A percentile compares a stretch with the other conserved stretches of the same genome.
phyloP scores from a whole-genome alignment of 2,888 invertebrate species.

The Amaurobius ferox region DNA sequence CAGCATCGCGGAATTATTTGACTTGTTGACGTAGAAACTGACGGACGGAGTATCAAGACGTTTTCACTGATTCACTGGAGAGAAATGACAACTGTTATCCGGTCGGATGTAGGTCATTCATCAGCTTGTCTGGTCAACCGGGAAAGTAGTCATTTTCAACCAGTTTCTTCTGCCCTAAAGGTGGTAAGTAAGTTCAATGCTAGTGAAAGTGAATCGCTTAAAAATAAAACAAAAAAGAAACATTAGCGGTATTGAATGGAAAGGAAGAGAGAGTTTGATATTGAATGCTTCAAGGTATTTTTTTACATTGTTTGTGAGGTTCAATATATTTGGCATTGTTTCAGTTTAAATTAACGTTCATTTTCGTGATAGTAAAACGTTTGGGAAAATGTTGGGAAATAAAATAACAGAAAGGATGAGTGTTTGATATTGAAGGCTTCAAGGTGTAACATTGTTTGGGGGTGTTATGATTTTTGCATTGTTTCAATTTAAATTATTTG shows the following conservation, averaged over 20 bases:
- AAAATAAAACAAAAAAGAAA: too few relatives aligned
- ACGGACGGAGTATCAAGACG: not conserved
- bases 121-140: not conserved
- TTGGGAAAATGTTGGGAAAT: not conserved
- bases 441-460: too few relatives aligned
- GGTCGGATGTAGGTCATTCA: slow-evolving; percentile 1
- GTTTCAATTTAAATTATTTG: too few relatives aligned
- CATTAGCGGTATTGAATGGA: too few relatives aligned
- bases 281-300: not conserved
- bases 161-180: not conserved
- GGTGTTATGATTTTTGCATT: too few relatives aligned
- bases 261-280: too few relatives aligned
- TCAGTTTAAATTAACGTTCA: not conserved
- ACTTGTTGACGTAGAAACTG: not conserved
- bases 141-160: not conserved
- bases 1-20: not conserved
- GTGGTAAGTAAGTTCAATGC: not conserved
- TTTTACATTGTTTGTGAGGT: too few relatives aligned
- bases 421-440: too few relatives aligned
- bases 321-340: too few relatives aligned
- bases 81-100: too few relatives aligned
- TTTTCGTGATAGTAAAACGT: not conserved
- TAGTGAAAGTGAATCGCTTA: not conserved
- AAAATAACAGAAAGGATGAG: too few relatives aligned
- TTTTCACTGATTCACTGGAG: not conserved